phyloP scores from a whole-genome alignment of 2,797 vertebrate species.

The Chelonia mydas region DNA sequence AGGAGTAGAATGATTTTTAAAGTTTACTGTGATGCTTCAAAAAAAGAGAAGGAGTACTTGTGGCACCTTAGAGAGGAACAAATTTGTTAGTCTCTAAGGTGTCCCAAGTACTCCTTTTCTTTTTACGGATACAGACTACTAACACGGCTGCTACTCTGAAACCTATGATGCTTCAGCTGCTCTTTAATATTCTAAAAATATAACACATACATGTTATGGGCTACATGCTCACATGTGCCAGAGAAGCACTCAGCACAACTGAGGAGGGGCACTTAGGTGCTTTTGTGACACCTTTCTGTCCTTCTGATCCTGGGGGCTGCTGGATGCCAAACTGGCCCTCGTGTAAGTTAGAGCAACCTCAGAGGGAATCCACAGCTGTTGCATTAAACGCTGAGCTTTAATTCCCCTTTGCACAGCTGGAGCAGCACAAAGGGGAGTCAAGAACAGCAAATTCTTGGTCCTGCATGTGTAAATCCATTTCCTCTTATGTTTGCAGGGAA shows the following conservation, averaged over 20 bases:
- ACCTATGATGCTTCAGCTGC: neutral
- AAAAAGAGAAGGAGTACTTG: too few species aligned
- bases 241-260: accelerated
- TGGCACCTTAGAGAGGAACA: too few species aligned
- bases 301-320: accelerated
- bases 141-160: too few species aligned
- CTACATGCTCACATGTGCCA: accelerated
- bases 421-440: neutral
- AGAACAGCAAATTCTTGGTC: neutral
- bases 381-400: accelerated
- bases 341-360: neutral
- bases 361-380: neutral
- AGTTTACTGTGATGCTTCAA: neutral
- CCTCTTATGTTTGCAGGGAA: accelerated
- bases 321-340: accelerated
- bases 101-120: too few species aligned
- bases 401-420: accelerated
- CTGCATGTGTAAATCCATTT: neutral
- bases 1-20: neutral
- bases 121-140: too few species aligned
- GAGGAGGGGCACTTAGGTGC: neutral
- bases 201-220: neutral
- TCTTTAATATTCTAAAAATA: constrained; percentile 21
- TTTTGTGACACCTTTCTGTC: neutral
- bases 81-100: too few species aligned